Base-by-base conservation (phyloP, 1,140 invertebrate genomes). In the Sipha flava region DNA sequence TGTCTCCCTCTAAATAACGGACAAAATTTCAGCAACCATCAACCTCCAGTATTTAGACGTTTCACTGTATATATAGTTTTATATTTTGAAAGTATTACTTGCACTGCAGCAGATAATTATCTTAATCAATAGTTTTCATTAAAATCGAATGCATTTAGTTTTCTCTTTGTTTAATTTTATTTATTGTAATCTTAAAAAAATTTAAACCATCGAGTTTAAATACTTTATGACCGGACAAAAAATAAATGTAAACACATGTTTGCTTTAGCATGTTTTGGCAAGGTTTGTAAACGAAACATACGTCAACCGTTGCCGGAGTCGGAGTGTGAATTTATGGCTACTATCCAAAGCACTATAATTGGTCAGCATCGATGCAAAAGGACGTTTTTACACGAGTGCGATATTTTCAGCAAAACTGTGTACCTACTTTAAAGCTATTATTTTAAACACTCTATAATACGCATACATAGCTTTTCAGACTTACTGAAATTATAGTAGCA, bases 291-390 rank as follows among this genome's bases (percentile, higher is more conserved):
- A 54, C 49, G 49, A 14, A 37, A 75, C 37, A 31, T 75, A 75
- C 72, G 72, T 75, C 72, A 75, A 75, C 9, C 72, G 23, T 75
- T 75, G 72, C 37, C 72, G 72, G 49, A 75, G 31, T 54, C 72
- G 72, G 49, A 75, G 31, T 23, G 29, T 31, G 72, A 54, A 34
- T 75, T 34, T 37, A 34, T 75, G 72, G 72, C 45, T 31, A 31
- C 47, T n/a, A 7, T 75, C 72, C 72, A 75, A 75, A 75, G 45
- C 49, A 23, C 72, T 75, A 75, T 75, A 75, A 75, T 75, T 75
- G 72, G 72, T 37, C 47, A 75, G 72, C 47, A 34, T 54, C 72
- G 72, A 75, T 54, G 49, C 72, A 75, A 57, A 75, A 54, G 45
- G 31, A 40, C 72, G n/a, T 75, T 66, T 75, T 40, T 37, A 75